Evolutionary conservation across 2,113 vertebrate species (phyloP), one percentile per base, ranked within the genome.

Genomic region (Podarcis raffonei): DNA sequence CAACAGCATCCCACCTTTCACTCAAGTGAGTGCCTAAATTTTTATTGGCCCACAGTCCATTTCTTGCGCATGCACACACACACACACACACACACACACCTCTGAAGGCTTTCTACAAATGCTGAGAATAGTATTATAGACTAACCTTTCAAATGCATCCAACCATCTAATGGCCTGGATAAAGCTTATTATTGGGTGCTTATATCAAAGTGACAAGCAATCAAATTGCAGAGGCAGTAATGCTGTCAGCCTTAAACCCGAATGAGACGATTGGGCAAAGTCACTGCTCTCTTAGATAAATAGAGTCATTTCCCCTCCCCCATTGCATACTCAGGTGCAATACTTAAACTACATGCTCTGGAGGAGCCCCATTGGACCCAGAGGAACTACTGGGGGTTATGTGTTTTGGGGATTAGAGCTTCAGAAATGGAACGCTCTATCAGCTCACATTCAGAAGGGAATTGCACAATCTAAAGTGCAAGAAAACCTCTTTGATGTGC

Each of bases 111-210:
- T 84, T 89, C 62, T 84, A 39, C 81, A 69, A 76, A 89, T 84
- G 72, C 74, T 78, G 59, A 69, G 77, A 77, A 89, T 84, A 89
- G 81, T 25, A 89, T 89, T 89, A 89, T 57, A 22, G 62, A 66
- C 35, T 89, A 89, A 83, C 81, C 81, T 89, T 84, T 89, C 39
- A 77, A 89, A 84, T 48, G 81, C 87, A 89, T 78, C 72, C 87
- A 89, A 68, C 81, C 81, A 69, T 77, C 79, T 53, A 77, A 66
- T 77, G 39, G n/a, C n/a, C 81, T 23, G 72, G 62, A 78, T 89
- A 84, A 89, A 89, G 81, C 87, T 89, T 83, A 89, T 83, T 89
- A 53, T 77, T 68, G 65, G 62, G 74, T 89, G 23, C 74, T 78
- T 77, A 39, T 69, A 37, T 84, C 48, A 77, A 89, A 89, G 75